Evolutionary conservation across 2,113 vertebrate species (phyloP), one percentile per base, ranked within the genome.

Genomic region (Anseranas semipalmata): DNA sequence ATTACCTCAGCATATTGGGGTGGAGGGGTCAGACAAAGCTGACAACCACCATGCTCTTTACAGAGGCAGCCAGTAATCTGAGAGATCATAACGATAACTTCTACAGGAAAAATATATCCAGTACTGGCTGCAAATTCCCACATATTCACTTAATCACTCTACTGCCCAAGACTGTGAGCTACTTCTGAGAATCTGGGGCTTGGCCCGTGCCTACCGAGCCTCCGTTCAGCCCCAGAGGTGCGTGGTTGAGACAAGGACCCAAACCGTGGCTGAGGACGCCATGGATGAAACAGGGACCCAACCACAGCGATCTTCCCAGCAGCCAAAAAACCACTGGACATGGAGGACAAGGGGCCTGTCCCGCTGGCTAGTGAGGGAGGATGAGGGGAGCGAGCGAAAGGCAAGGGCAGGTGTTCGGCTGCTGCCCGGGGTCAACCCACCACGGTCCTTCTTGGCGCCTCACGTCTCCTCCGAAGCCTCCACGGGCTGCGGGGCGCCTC

Each of bases 1-100:
- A 0, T 5, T 13, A 14, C 10, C 70, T 12, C 27, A 2, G 2
- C 0, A 0, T 10, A 1, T 1, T 5, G 24, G 19, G 20, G 4
- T 12, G 11, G 6, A 19, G 9, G 30, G 8, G 14, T 43, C 22
- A 52, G 14, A 43, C 32, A 52, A 28, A 55, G 55, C 48, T 25
- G 33, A 8, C 22, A n/a, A 7, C 17, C 4, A 0, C 20, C 4
- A 0, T 0, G 5, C 12, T 37, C 28, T 2, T 22, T 67, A 9
- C 5, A 66, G 4, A 21, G 46, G 35, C 15, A 20, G 3, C 5
- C 1, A 10, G 45, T 5, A 35, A 39, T 28, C 45, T 22, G 5
- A 41, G 50, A 55, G 12, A 20, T 6, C 30, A 18, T 8, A 50
- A 9, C 15, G 6, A 2, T 22, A 39, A 27, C 8, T 28, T 70